Conservation (phyloP, 2,797 vertebrate genomes). For the Chloroceryle amazona region DNA sequence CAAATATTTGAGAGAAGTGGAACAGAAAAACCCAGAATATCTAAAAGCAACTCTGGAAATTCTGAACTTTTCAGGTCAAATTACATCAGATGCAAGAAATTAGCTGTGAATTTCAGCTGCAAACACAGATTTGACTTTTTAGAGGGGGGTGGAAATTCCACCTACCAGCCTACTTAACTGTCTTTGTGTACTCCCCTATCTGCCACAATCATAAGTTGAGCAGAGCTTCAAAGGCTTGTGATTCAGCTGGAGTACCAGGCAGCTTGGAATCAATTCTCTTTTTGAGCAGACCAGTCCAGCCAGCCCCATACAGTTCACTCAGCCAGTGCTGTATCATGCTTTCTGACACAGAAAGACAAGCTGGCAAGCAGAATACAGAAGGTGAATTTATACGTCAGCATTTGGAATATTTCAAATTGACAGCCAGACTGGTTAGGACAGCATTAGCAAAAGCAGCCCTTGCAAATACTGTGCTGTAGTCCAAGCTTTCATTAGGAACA, state of each 20-base stretch:
- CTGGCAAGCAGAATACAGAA: neutral
- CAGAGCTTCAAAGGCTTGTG: neutral
- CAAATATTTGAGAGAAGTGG: neutral
- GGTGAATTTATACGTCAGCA: neutral
- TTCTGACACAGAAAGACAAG: neutral
- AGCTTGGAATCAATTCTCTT: neutral
- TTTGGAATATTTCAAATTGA: neutral
- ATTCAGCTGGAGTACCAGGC: neutral
- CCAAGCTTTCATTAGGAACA: neutral
- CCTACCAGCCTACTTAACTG: neutral
- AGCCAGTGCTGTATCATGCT: neutral
- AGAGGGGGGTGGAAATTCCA: neutral
- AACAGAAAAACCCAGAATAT: slow-evolving; percentile 6
- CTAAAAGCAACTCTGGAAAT: neutral
- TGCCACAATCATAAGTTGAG: neutral
- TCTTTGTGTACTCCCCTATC: neutral
- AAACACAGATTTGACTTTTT: neutral
- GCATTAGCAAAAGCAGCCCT: neutral
- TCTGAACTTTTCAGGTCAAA: neutral
- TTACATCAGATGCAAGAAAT: neutral
- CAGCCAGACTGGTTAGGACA: neutral
- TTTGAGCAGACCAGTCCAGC: neutral
- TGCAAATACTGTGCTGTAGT: neutral
- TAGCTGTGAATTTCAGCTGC: neutral
- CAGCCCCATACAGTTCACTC: neutral